These are phyloP conservation scores for Trachops cirrhosus DNA, from an alignment of 2,797 vertebrate species.

Conservation along the genomic window DNA sequence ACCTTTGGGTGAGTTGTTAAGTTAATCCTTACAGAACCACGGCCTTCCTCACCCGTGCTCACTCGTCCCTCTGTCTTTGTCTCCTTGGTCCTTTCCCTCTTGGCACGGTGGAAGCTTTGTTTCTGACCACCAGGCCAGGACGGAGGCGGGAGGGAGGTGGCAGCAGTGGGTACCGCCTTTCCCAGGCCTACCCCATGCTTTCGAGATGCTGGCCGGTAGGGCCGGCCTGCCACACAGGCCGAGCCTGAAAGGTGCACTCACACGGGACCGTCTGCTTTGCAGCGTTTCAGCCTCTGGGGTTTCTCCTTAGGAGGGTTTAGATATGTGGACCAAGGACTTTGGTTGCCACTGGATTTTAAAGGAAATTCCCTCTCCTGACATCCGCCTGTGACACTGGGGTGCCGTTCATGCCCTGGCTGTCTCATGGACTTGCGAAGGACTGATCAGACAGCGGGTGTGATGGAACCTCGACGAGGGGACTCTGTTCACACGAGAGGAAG, in stretches of 20 bases:
- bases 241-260: neutral
- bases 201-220: neutral
- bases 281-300: neutral
- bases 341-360: conserved; percentile 5
- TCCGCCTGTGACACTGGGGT: neutral
- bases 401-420: neutral
- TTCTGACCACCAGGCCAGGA: neutral
- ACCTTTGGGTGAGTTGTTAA: neutral
- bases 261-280: neutral
- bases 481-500: neutral
- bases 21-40: neutral
- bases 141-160: neutral
- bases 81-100: neutral
- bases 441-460: neutral
- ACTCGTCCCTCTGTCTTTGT: neutral
- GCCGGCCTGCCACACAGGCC: neutral
- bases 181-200: neutral
- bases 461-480: neutral
- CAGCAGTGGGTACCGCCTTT: too few relatives aligned
- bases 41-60: neutral
- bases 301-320: neutral
- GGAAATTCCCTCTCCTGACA: neutral
- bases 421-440: neutral
- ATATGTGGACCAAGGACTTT: neutral
- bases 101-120: neutral